phyloP scores from a whole-genome alignment of 1,140 invertebrate genomes.

The Trypoxylus dichotomus region DNA sequence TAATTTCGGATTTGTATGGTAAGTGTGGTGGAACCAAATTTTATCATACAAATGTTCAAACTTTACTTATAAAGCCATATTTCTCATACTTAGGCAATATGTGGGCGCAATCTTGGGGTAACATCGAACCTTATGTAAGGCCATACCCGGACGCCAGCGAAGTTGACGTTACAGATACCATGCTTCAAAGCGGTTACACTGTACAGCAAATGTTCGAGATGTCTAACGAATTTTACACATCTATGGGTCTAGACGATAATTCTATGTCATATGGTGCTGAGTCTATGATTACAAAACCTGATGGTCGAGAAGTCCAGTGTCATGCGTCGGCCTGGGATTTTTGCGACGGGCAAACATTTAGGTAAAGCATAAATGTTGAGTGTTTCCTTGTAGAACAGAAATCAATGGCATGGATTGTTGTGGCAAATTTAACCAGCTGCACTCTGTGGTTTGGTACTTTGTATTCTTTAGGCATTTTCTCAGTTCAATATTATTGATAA shows the following conservation, averaged over 20 bases:
- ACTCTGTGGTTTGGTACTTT: no score
- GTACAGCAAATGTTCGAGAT: conserved; percentile 54
- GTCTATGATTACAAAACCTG: conserved; percentile 61
- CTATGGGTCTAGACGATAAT: conserved; percentile 54
- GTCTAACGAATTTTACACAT: conserved; percentile 59
- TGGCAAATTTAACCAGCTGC: no score
- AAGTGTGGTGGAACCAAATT: no score
- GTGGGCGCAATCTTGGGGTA: conserved; percentile 88
- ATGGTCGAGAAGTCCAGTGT: conserved; percentile 69
- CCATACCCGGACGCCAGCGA: conserved; percentile 74
- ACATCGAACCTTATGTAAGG: conserved; percentile 68
- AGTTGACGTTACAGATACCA: conserved; percentile 69
- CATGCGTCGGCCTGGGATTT: conserved; percentile 84
- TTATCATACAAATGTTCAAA: no score
- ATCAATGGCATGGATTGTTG: no score
- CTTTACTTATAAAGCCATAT: not conserved
- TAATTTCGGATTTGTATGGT: no score
- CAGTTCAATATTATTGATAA: no score
- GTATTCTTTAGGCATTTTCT: no score
- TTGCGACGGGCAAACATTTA: conserved; percentile 66
- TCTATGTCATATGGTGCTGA: conserved; percentile 43
- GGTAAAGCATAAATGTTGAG: conserved; percentile 47
- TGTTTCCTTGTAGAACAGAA: no score
- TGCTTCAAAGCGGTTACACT: conserved; percentile 63
- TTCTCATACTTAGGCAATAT: conserved; percentile 70